These are phyloP conservation scores for Tupaia chinensis DNA, from an alignment of 2,113 vertebrate genomes.

Conservation along the genomic window DNA sequence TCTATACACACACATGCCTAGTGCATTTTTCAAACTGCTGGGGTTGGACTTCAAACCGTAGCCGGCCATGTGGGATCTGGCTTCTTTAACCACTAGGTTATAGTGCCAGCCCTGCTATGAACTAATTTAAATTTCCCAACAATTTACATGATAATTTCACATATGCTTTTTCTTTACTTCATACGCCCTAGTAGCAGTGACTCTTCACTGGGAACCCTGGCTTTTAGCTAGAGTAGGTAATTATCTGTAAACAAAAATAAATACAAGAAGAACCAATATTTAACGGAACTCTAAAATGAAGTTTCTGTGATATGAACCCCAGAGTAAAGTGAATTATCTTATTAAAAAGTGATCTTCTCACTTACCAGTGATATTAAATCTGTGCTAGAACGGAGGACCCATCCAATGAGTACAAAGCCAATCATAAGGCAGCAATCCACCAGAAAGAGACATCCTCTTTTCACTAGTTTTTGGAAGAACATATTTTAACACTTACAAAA, in stretches of 20 bases:
- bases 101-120: too few species aligned
- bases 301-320: neutral
- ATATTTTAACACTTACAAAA: slow-evolving; percentile 35
- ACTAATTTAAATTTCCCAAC: neutral
- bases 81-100: too few species aligned
- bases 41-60: too few species aligned
- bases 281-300: slow-evolving; percentile 8
- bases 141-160: neutral
- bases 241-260: slow-evolving; percentile 46
- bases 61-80: too few species aligned
- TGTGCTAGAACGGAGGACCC: neutral
- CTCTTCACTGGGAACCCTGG: neutral
- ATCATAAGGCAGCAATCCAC: neutral
- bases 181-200: neutral
- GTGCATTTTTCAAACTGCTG: too few species aligned
- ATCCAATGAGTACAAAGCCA: slow-evolving; percentile 15
- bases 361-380: neutral
- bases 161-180: neutral
- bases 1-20: too few species aligned
- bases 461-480: neutral
- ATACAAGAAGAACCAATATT: neutral
- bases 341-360: neutral
- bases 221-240: neutral
- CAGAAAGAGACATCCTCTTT: slow-evolving; percentile 36
- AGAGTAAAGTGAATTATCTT: neutral